Base-by-base conservation (phyloP, 2,888 invertebrate species). In the Deilephila elpenor region DNA sequence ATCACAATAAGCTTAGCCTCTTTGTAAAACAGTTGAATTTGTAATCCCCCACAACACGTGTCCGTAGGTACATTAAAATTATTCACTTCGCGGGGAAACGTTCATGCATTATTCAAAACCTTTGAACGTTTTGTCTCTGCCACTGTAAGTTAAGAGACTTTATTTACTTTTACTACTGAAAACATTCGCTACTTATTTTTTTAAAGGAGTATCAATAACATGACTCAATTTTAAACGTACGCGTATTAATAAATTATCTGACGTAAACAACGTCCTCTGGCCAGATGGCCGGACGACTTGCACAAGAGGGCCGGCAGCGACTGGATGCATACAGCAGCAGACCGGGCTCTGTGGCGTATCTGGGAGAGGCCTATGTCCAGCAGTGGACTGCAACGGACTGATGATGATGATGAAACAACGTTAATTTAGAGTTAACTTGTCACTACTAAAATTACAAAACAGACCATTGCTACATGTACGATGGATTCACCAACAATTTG, bases 21-120 rank as follows among this genome's bases (percentile, higher is more conserved):
- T 73, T 73, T 59, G 73, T 56, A 71, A 71, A 70, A 56, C 32
- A 62, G 56, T 71, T 70, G 61, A 73, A 73, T 61, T 73, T 73
- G 70, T 53, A 51, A 70, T 56, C 34, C 62, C 61, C 51, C 37
- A 62, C 73, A 62, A 73, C 72, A 67, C 37, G 37, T 67, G 72
- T 73, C 56, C 59, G 37, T 71, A 62, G 53, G 62, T 76, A 79
- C 82, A 80, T 80, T 82, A 81, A 85, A 83, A 84, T 84, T 82
- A 86, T 86, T 86, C 86, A 81, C 78, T 78, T 73, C 77, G 79
- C 79, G 75, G 75, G 25, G 78, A 76, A 79, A 81, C 75, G 77
- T 77, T 85, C 83, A 84, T 88, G 83, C 81, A 86, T 88, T 86
- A 88, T 89, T 87, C 84, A 88, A 82, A 76, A 75, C 59, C 77